These are phyloP conservation scores for Clitarchus hookeri DNA, from an alignment of 2,888 invertebrate species.

Conservation along the genomic window DNA sequence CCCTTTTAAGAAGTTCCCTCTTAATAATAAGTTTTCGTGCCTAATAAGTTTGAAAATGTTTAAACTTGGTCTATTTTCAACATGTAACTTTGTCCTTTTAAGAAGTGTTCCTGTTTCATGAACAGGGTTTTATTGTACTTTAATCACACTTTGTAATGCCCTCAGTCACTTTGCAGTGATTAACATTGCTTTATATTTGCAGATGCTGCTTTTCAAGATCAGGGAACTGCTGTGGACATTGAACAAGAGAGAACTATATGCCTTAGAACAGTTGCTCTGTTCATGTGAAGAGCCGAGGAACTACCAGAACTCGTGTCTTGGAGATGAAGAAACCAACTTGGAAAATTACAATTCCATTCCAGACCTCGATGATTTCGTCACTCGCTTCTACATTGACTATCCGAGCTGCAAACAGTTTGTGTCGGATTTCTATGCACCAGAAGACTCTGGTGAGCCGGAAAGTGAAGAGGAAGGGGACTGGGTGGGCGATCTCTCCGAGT, in stretches of 20 bases:
- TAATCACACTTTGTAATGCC: too few species aligned
- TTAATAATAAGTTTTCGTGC: too few species aligned
- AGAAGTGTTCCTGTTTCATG: too few species aligned
- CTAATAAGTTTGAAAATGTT: too few species aligned
- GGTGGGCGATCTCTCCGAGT: slow-evolving; percentile 38
- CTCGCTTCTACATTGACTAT: slow-evolving; percentile 72
- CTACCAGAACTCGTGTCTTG: slow-evolving; percentile 11
- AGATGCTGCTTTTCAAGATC: slow-evolving; percentile 86
- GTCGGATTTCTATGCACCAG: slow-evolving; percentile 50
- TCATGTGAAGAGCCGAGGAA: slow-evolving; percentile 71
- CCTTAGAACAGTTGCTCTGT: slow-evolving; percentile 86
- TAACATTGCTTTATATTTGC: slow-evolving; percentile 48
- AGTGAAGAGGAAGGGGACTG: slow-evolving; percentile 40
- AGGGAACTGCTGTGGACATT: slow-evolving; percentile 89
- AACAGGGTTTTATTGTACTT: too few species aligned
- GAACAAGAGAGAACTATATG: slow-evolving; percentile 79
- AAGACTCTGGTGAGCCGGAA: slow-evolving; percentile 50
- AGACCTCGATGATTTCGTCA: slow-evolving; percentile 70
- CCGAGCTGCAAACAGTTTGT: slow-evolving; percentile 69
- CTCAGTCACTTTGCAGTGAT: too few species aligned
- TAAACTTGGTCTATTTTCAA: too few species aligned
- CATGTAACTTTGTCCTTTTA: too few species aligned
- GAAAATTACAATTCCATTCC: slow-evolving; percentile 49
- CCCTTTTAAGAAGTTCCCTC: too few species aligned
- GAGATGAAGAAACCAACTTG: neutral